These are phyloP conservation scores for Scaptomyza parva DNA, from an alignment of 2,888 invertebrate species.

Conservation along the genomic window DNA sequence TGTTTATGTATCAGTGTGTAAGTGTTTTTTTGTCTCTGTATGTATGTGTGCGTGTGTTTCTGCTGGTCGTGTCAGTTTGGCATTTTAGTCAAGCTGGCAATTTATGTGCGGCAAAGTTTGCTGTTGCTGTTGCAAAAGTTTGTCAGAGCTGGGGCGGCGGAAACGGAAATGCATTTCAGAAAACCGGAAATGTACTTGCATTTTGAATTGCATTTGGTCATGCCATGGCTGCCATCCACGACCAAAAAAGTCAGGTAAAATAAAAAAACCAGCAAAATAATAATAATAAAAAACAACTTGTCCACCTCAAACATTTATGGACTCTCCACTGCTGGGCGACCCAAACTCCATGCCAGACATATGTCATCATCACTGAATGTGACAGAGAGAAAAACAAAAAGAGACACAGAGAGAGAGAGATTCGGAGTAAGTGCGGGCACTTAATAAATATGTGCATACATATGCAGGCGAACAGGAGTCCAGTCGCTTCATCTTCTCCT, in stretches of 20 bases:
- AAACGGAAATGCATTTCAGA: constrained; percentile 78
- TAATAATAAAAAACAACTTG: constrained; percentile 16
- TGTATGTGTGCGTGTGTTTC: constrained; percentile 15
- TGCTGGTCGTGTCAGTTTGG: constrained; percentile 28
- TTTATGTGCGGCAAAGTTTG: constrained; percentile 59
- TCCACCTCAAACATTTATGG: constrained; percentile 34
- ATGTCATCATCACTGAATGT: not conserved
- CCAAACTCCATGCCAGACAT: constrained; percentile 1
- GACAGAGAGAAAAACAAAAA: not conserved
- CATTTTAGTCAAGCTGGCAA: constrained; percentile 64
- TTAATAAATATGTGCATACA: constrained; percentile 44
- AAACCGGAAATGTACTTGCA: constrained; percentile 76
- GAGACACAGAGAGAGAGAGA: not conserved
- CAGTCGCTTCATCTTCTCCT: not conserved
- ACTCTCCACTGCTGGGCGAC: constrained; percentile 8
- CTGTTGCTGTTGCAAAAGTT: constrained; percentile 47
- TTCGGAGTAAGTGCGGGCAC: constrained; percentile 1
- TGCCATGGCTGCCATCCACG: constrained; percentile 10
- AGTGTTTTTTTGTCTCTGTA: constrained; percentile 1
- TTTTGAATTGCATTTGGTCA: constrained; percentile 69
- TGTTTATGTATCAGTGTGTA: constrained; percentile 4
- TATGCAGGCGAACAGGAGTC: constrained; percentile 2
- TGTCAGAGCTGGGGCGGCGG: constrained; percentile 50
- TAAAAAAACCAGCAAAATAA: not conserved
- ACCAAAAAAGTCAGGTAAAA: not conserved